Base-by-base conservation (phyloP, 35 echinoderm and acorn worm species). In the Lytechinus variegatus region DNA sequence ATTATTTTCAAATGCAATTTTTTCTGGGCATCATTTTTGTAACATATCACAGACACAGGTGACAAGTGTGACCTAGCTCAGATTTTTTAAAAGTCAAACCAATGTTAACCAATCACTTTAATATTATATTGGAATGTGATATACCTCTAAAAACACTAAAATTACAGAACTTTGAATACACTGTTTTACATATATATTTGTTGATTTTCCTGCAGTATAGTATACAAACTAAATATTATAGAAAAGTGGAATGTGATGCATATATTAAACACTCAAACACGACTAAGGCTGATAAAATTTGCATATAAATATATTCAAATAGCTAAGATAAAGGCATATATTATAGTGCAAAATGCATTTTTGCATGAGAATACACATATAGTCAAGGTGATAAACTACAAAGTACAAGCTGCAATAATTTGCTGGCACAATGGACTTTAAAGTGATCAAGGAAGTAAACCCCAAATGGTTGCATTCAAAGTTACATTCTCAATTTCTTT, bases 241-340 rank as follows among this genome's bases (percentile, higher is more conserved):
- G 16, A 79, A 24, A 79, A 79, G n/a, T n/a, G 66, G 12, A 79
- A 79, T 79, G 16, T 79, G n/a, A 79, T n/a, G 24, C n/a, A 79
- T 16, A 79, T 79, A 79, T 79, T 24, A 0, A 79, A 79, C 66
- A 79, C 66, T 79, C 16, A 7, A 24, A 79, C 19, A 79, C 24
- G 19, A 79, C 19, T 24, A 79, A 79, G 66, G 66, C 66, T 79
- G 66, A 79, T 79, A 79, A 7, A 79, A 24, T 79, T 79, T n/a
- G 66, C 66, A 79, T 79, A 79, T 79, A 24, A 6, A 79, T 7
- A 79, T 79, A 79, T 79, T 79, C 14, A 79, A 27, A 79, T 79
- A 79, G 66, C 66, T 24, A 16, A 79, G 66, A 79, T n/a, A 79
- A 79, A 79, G 66, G 66, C 66, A 79, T 79, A 79, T 72, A 72